Conservation (phyloP, 2,113 vertebrate genomes). For the Tor tambroides region DNA sequence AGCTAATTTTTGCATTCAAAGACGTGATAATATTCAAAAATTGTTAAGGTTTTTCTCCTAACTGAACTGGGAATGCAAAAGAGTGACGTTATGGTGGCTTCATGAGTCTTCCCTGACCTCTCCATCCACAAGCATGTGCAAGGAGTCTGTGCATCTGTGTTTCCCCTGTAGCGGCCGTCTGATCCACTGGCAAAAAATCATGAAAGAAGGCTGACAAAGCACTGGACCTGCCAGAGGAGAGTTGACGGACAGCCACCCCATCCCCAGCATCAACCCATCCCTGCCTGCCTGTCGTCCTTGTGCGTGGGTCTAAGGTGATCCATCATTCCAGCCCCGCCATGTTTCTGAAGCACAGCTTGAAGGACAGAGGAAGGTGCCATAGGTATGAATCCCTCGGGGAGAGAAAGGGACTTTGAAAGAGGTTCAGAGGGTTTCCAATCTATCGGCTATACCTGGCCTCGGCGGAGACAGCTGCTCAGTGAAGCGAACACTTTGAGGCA, state of each 20-base stretch:
- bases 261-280: constrained; percentile 35
- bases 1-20: neutral
- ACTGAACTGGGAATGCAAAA: neutral
- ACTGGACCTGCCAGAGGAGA: constrained; percentile 42
- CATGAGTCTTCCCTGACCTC: neutral
- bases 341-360: constrained; percentile 44
- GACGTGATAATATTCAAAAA: neutral
- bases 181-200: constrained; percentile 15
- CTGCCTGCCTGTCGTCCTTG: constrained; percentile 17
- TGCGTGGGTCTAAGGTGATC: constrained; percentile 43
- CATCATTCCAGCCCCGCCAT: constrained; percentile 45
- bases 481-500: constrained; percentile 39
- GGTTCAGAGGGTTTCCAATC: constrained; percentile 44
- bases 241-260: constrained; percentile 32
- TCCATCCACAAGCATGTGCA: neutral
- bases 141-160: neutral
- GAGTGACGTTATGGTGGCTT: neutral
- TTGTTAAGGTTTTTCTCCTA: neutral
- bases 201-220: constrained; percentile 44
- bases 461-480: constrained; percentile 45
- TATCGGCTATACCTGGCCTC: constrained; percentile 40
- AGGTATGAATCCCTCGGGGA: constrained; percentile 26
- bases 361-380: constrained; percentile 31
- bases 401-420: constrained; percentile 36
- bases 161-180: constrained; percentile 9